phyloP scores from a whole-genome alignment of 2,888 invertebrate genomes.

The Hedychridium roseum region DNA sequence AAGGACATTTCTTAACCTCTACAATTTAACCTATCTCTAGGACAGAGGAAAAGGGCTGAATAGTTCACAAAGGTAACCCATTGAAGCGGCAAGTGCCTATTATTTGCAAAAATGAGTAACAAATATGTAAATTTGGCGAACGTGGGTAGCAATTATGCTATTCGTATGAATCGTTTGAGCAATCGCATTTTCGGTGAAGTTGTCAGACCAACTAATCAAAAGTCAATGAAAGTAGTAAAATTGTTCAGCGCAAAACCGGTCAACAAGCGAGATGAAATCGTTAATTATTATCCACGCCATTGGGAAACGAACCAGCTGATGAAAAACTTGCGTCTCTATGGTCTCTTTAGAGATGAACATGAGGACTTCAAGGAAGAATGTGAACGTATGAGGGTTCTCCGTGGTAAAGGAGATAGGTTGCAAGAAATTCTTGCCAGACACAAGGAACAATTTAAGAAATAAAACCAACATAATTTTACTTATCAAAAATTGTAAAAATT shows the following conservation, averaged over 20 bases:
- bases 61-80: too few relatives aligned
- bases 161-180: conserved; percentile 84
- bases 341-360: conserved; percentile 87
- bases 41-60: not conserved
- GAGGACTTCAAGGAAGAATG: conserved; percentile 90
- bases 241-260: conserved; percentile 80
- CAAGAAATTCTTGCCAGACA: too few relatives aligned
- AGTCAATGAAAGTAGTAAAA: conserved; percentile 83
- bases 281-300: conserved; percentile 88
- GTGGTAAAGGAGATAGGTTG: conserved; percentile 72
- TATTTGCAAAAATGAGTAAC: conserved; percentile 64
- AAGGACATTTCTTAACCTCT: not conserved
- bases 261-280: conserved; percentile 75
- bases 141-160: conserved; percentile 80
- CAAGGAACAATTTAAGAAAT: conserved; percentile 32
- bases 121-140: conserved; percentile 76
- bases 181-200: conserved; percentile 91
- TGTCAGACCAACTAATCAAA: conserved; percentile 75
- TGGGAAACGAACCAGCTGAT: conserved; percentile 79
- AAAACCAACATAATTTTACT: conserved; percentile 26
- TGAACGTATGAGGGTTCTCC: conserved; percentile 75
- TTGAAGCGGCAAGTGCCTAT: too few relatives aligned
- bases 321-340: conserved; percentile 77
- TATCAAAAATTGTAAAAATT: not conserved
- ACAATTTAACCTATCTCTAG: not conserved